Evolutionary conservation across 2,113 vertebrate genomes (phyloP).

Genomic region (Brienomyrus longianalis): DNA sequence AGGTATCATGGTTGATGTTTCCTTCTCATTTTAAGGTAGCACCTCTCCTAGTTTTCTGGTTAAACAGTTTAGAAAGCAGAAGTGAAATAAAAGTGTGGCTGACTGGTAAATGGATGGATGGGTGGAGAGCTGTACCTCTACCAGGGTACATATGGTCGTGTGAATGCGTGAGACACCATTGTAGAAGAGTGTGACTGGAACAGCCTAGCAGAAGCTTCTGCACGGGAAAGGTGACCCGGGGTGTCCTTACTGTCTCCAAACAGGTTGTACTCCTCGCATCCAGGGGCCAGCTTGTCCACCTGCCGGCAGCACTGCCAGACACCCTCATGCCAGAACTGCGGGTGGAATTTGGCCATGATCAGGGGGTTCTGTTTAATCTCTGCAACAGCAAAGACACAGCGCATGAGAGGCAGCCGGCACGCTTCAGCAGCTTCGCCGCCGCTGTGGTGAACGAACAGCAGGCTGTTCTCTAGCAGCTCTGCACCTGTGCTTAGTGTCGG

Average conservation of each 20-base stretch:
- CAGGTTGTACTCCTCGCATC: slow-evolving; percentile 85
- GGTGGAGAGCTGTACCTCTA: background rate
- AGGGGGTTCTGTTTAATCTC: slow-evolving; percentile 80
- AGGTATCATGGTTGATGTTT: background rate
- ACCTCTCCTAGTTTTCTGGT: background rate
- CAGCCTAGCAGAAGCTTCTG: background rate
- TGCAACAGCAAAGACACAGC: slow-evolving; percentile 37
- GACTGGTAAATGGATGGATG: background rate
- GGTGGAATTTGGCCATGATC: slow-evolving; percentile 82
- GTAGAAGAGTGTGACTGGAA: background rate
- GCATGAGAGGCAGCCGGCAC: background rate
- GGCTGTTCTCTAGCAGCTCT: background rate
- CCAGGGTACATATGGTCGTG: background rate
- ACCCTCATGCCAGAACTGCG: slow-evolving; percentile 87
- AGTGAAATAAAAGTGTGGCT: background rate
- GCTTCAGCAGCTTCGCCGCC: background rate
- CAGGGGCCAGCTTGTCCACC: slow-evolving; percentile 80
- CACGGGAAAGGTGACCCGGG: background rate
- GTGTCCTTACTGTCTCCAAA: slow-evolving; percentile 74
- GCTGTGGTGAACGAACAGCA: background rate
- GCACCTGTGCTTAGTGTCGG: background rate
- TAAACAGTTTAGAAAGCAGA: background rate
- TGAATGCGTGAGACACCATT: background rate
- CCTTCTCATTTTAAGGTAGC: background rate
- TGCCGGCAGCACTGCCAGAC: slow-evolving; percentile 87